A percentile compares a stretch with the other conserved stretches of the same genome.
Evolutionary conservation across 2,888 invertebrate species (phyloP).

Genomic region (Amphipyra tragopoginis): DNA sequence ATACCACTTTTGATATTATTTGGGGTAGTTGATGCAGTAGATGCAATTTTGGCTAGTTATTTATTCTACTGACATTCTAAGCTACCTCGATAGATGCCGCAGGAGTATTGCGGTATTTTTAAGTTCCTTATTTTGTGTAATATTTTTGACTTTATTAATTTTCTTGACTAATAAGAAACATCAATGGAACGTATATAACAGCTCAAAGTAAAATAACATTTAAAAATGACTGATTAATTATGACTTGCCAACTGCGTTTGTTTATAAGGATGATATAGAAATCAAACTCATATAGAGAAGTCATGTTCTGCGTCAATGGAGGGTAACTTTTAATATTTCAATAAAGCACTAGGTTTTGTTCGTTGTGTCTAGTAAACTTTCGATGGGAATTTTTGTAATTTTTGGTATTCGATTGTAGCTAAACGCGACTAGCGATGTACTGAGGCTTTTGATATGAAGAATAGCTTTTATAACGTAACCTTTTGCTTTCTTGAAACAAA

Average conservation of each 20-base stretch:
- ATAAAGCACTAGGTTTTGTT: conserved; percentile 85
- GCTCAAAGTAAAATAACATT: conserved; percentile 47
- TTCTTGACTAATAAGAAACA: conserved; percentile 50
- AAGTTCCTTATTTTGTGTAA: conserved; percentile 44
- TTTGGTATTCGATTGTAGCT: conserved; percentile 48
- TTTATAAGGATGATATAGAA: conserved; percentile 29
- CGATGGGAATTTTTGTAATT: conserved; percentile 45
- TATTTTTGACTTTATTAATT: conserved; percentile 35
- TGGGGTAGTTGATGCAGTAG: conserved; percentile 23
- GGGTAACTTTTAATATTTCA: conserved; percentile 78
- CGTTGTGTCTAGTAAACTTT: conserved; percentile 52
- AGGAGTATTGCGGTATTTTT: conserved; percentile 12
- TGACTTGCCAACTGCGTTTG: conserved; percentile 45
- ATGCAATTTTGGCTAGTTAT: conserved; percentile 8
- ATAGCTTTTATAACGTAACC: conserved; percentile 70
- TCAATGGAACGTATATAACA: conserved; percentile 32
- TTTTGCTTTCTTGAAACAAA: conserved; percentile 86
- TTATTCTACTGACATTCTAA: conserved; percentile 4
- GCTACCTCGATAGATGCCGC: conserved; percentile 24
- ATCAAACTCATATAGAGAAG: conserved; percentile 65
- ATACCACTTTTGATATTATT: conserved; percentile 19
- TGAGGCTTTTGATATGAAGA: conserved; percentile 57
- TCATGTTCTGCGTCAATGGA: conserved; percentile 87
- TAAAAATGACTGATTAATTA: conserved; percentile 54
- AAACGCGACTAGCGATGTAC: conserved; percentile 44